phyloP scores from a whole-genome alignment of 2,888 invertebrate genomes.

The Apantesis nais region DNA sequence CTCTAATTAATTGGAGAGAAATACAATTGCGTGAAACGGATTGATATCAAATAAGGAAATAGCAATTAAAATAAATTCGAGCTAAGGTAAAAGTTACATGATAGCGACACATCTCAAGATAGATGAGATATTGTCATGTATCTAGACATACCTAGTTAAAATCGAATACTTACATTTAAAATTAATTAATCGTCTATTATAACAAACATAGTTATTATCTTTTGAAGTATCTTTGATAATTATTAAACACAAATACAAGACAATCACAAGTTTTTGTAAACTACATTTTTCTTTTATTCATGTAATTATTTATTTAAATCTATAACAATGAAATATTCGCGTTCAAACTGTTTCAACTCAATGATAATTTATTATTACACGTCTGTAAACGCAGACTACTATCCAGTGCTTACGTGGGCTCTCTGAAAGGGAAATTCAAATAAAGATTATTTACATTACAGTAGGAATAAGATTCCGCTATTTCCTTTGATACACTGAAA shows the following conservation, averaged over 20 bases:
- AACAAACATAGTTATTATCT: too few species aligned
- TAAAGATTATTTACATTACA: slow-evolving; percentile 62
- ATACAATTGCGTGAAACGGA: slow-evolving; percentile 51
- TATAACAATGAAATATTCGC: background rate
- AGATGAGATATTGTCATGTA: too few species aligned
- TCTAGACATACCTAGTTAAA: too few species aligned
- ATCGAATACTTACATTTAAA: too few species aligned
- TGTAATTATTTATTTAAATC: background rate
- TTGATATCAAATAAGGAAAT: slow-evolving; percentile 57
- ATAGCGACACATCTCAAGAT: too few species aligned
- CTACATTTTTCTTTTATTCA: background rate
- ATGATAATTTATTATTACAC: slow-evolving; percentile 15
- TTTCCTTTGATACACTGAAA: slow-evolving; percentile 66
- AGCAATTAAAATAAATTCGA: slow-evolving; percentile 47
- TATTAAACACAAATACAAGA: background rate
- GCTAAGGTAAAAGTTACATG: slow-evolving; percentile 8
- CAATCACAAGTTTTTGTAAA: background rate
- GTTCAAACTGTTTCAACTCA: background rate
- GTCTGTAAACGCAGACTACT: slow-evolving; percentile 16
- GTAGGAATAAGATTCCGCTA: slow-evolving; percentile 55
- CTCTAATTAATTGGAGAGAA: slow-evolving; percentile 59
- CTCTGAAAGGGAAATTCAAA: slow-evolving; percentile 57
- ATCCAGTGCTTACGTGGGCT: slow-evolving; percentile 25
- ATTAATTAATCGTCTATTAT: too few species aligned
- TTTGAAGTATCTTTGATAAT: background rate